A percentile compares a stretch with the other conserved stretches of the same genome.
phyloP scores from a whole-genome alignment of 2,888 invertebrate species.

The Ametastegia equiseti region DNA sequence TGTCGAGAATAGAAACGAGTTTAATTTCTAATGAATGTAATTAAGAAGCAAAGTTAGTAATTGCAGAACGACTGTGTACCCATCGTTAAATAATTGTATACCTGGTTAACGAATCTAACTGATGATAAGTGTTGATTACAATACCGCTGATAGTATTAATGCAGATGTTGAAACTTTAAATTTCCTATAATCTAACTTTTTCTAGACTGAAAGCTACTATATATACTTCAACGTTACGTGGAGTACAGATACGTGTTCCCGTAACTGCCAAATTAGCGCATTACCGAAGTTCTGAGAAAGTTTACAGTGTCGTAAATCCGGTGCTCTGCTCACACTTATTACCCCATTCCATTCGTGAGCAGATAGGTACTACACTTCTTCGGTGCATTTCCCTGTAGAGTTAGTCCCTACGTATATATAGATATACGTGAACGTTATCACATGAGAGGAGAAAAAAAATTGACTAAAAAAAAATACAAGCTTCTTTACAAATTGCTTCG shows the following conservation, averaged over 20 bases:
- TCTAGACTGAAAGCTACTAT: slow-evolving; percentile 19
- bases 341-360: not conserved
- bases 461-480: not conserved
- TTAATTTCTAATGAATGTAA: not conserved
- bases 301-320: slow-evolving; percentile 52
- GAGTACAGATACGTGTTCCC: slow-evolving; percentile 64
- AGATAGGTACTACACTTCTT: not conserved
- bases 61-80: too few species aligned
- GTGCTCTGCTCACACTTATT: slow-evolving; percentile 1
- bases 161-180: slow-evolving; percentile 23
- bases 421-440: not conserved
- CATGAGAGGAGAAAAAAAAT: not conserved
- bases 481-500: not conserved
- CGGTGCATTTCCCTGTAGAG: not conserved
- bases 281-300: slow-evolving; percentile 72
- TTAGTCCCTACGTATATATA: too few species aligned
- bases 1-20: too few species aligned
- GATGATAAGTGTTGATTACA: not conserved
- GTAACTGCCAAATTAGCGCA: slow-evolving; percentile 70
- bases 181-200: slow-evolving; percentile 44
- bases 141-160: not conserved
- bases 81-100: too few species aligned
- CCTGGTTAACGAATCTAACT: not conserved
- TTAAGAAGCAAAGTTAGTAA: not conserved
- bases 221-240: slow-evolving; percentile 65